Percentiles rank a stretch among this genome's conserved stretches.
phyloP scores from a whole-genome alignment of 2,113 vertebrate genomes.

The Castor canadensis region DNA sequence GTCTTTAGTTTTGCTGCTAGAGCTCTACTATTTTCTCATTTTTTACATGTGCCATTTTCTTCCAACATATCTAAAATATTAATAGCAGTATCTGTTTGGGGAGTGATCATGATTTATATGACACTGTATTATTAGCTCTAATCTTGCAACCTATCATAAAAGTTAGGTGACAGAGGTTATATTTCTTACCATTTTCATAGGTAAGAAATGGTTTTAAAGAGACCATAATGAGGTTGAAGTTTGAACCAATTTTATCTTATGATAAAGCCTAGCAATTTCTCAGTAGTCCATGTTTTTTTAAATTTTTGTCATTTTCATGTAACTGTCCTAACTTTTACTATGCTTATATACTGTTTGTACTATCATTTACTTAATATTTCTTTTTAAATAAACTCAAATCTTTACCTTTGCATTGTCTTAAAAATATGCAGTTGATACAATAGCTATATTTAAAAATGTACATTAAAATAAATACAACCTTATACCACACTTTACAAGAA shows the following conservation, averaged over 20 bases:
- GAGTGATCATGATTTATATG: neutral
- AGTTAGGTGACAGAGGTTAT: neutral
- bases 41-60: neutral
- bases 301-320: neutral
- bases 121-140: neutral
- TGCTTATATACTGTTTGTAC: neutral
- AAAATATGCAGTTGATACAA: neutral
- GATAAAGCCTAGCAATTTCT: neutral
- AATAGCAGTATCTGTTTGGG: neutral
- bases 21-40: neutral
- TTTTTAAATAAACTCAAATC: neutral
- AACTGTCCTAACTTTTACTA: neutral
- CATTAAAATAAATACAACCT: neutral
- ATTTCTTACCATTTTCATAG: neutral
- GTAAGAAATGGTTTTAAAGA: slow-evolving; percentile 3
- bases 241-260: neutral
- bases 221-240: neutral
- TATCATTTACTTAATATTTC: neutral
- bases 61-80: neutral
- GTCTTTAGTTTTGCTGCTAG: neutral
- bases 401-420: neutral
- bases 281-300: neutral
- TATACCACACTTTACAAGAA: neutral
- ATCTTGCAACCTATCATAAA: neutral
- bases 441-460: neutral